Base-by-base conservation (phyloP, 2,888 invertebrate species). In the Creontiades dilutus region DNA sequence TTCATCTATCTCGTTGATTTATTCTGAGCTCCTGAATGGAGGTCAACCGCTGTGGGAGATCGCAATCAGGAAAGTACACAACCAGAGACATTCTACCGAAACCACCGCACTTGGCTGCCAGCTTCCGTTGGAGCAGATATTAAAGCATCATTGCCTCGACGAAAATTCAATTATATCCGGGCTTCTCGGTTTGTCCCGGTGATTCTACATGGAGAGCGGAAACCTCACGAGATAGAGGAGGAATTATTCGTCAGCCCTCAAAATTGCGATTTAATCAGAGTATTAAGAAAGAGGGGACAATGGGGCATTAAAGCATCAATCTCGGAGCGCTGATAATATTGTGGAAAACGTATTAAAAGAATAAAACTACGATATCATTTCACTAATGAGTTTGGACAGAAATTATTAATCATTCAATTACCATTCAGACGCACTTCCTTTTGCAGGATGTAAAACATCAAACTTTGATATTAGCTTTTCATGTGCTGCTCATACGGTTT, bases 21-120 rank as follows among this genome's bases (percentile, higher is more conserved):
- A 68, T 68, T 68, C 27, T 23, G 68, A 68, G 19, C 61, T n/a
- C 23, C 68, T 27, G 68, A 68, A 68, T 68, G 68, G 68, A 23
- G 68, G 68, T 68, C 68, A 68, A 68, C 68, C 5, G 68, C 68
- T 68, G 19, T 13, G 68, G 68, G 68, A 68, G 68, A 68, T 68
- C 9, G 68, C 68, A 68, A 68, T 68, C 68, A 68, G 68, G 68
- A 68, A 23, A 68, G 68, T 68, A 68, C 68, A 68, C 68, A 68
- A 68, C 68, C 68, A 68, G 68, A 68, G 23, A 68, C 27, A 23
- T 23, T 68, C 68, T 68, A 23, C n/a, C 11, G 23, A 68, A 68
- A n/a, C 68, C 3, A 5, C 68, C 19, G 23, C 23, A n/a, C 19
- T 68, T 19, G 52, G 14, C 52, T 52, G 14, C 52, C 52, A 13